phyloP scores from a whole-genome alignment of 2,797 vertebrate genomes.

The Sebastes wilsoni region DNA sequence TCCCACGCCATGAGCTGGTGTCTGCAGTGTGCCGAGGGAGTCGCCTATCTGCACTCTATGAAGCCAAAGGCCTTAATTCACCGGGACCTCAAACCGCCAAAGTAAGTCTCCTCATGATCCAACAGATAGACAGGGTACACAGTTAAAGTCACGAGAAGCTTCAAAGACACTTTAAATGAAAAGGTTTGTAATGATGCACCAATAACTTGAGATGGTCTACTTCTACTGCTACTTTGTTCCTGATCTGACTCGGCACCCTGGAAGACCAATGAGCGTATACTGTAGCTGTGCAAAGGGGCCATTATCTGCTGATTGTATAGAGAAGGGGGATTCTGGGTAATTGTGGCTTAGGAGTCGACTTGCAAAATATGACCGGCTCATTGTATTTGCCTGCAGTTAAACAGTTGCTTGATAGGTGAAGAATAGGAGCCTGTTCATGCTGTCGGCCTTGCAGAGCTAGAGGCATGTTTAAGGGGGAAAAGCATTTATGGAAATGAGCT shows the following conservation, averaged over 20 bases:
- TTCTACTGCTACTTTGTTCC: not conserved
- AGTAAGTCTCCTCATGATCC: slow-evolving; percentile 80
- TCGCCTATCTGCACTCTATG: slow-evolving; percentile 96
- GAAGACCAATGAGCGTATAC: not conserved
- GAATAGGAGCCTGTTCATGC: not conserved
- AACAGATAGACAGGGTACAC: no score
- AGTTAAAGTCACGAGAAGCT: no score
- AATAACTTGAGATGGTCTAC: not conserved
- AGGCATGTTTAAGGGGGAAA: not conserved
- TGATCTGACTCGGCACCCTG: not conserved
- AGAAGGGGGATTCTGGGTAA: not conserved
- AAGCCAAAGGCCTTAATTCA: slow-evolving; percentile 98
- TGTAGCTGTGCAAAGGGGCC: not conserved
- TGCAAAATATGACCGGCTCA: not conserved
- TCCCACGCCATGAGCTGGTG: slow-evolving; percentile 98
- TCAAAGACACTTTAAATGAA: not conserved
- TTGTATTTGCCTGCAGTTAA: not conserved
- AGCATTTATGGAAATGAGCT: not conserved
- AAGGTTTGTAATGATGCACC: not conserved
- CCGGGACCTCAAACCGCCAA: slow-evolving; percentile 96
- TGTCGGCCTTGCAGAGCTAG: not conserved
- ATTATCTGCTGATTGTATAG: not conserved
- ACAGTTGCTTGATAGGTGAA: not conserved
- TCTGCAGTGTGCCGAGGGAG: slow-evolving; percentile 95
- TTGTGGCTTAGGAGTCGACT: not conserved